Conservation (phyloP, 2,888 invertebrate species). For the Galeopsomyia nigrocyanea region DNA sequence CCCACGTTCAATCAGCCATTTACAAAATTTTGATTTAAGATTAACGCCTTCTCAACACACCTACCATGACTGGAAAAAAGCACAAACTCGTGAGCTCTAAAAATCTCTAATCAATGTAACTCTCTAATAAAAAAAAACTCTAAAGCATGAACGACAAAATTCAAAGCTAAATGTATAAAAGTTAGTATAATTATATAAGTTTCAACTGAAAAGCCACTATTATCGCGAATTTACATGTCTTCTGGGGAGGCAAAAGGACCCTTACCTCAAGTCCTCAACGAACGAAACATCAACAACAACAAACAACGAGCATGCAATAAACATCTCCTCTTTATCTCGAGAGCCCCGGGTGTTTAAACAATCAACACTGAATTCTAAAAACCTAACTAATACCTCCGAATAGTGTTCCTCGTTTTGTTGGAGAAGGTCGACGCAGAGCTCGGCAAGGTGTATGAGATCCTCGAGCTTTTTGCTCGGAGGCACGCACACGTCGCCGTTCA, state of each 20-base stretch:
- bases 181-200: not conserved
- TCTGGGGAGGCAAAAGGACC: constrained; percentile 62
- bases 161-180: constrained; percentile 7
- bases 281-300: not conserved
- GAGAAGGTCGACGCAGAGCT: constrained; percentile 96
- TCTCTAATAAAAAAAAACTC: constrained; percentile 12
- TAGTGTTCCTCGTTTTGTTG: constrained; percentile 99
- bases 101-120: not conserved
- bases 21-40: too few species aligned
- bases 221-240: constrained; percentile 51
- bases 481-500: constrained; percentile 82
- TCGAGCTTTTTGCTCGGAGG: constrained; percentile 92
- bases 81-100: not conserved
- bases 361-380: constrained; percentile 66
- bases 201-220: too few species aligned
- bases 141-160: constrained; percentile 8
- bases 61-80: constrained; percentile 17
- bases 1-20: too few species aligned
- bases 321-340: constrained; percentile 50
- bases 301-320: constrained; percentile 51
- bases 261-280: constrained; percentile 58
- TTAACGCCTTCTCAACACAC: constrained; percentile 3
- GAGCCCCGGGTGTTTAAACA: constrained; percentile 56
- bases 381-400: constrained; percentile 87
- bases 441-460: constrained; percentile 96